Conservation (phyloP, 2,888 invertebrate species). For the Sphecodes monilicornis region DNA sequence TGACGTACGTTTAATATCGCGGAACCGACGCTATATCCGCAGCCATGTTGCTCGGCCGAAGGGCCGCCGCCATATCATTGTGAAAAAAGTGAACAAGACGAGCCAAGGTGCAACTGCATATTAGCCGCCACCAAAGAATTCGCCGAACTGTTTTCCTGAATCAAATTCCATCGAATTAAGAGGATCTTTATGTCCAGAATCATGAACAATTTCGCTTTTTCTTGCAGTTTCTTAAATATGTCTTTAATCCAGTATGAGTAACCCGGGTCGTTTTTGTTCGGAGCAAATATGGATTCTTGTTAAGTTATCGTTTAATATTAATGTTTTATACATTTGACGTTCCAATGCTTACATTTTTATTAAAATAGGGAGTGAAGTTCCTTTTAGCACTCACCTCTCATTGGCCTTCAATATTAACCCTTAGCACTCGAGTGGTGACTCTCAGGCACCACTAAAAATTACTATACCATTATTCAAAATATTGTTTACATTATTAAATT, state of each 20-base stretch:
- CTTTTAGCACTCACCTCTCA: too few relatives aligned
- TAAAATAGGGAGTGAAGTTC: too few relatives aligned
- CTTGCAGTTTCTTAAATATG: neutral
- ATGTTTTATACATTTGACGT: neutral
- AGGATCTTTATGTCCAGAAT: neutral
- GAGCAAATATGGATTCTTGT: too few relatives aligned
- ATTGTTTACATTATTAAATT: too few relatives aligned
- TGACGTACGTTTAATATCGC: constrained; percentile 75
- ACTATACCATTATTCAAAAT: too few relatives aligned
- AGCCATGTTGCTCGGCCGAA: constrained; percentile 23
- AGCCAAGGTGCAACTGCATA: constrained; percentile 60
- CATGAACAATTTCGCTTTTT: neutral
- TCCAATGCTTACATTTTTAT: too few relatives aligned
- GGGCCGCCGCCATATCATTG: constrained; percentile 37
- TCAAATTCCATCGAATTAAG: neutral
- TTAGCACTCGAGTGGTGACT: too few relatives aligned
- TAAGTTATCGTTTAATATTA: too few relatives aligned
- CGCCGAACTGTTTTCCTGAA: constrained; percentile 47
- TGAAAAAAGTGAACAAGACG: constrained; percentile 39
- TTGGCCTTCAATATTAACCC: too few relatives aligned
- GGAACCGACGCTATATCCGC: constrained; percentile 33
- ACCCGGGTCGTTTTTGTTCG: too few relatives aligned
- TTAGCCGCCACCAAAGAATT: constrained; percentile 68
- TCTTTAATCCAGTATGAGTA: too few relatives aligned
- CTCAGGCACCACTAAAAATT: too few relatives aligned